Conservation (phyloP, 2,888 invertebrate genomes). For the Flabesymbios commensalis region DNA sequence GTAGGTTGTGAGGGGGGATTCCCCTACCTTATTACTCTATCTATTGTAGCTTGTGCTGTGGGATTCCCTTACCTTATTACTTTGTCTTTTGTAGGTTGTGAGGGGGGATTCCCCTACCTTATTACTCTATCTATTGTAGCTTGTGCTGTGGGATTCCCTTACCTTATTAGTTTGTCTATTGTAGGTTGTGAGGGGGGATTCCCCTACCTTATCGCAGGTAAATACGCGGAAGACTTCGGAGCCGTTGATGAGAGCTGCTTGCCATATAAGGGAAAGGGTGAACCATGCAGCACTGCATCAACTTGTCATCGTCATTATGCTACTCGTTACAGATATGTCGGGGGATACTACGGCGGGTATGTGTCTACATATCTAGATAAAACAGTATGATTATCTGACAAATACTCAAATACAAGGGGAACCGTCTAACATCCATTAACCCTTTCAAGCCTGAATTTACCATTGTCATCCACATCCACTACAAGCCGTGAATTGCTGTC, state of each 20-base stretch:
- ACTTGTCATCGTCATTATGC: slow-evolving; percentile 61
- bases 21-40: too few relatives aligned
- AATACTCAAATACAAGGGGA: too few relatives aligned
- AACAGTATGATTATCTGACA: too few relatives aligned
- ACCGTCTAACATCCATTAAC: too few relatives aligned
- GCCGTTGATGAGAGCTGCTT: slow-evolving; percentile 63
- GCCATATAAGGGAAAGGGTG: slow-evolving; percentile 62
- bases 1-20: too few relatives aligned
- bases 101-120: slow-evolving; percentile 59
- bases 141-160: too few relatives aligned
- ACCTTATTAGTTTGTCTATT: background rate
- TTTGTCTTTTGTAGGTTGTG: slow-evolving; percentile 44
- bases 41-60: too few relatives aligned
- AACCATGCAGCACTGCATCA: slow-evolving; percentile 49
- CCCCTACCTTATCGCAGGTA: slow-evolving; percentile 57
- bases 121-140: too few relatives aligned
- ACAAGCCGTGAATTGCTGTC: too few relatives aligned
- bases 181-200: slow-evolving; percentile 57
- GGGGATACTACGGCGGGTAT: slow-evolving; percentile 64
- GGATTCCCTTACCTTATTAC: too few relatives aligned
- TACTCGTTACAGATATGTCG: slow-evolving; percentile 63
- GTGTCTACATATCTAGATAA: slow-evolving; percentile 31
- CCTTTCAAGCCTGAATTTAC: too few relatives aligned
- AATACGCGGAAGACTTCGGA: slow-evolving; percentile 62
- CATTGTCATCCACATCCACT: too few relatives aligned